Evolutionary conservation across 2,888 invertebrate genomes (phyloP).

Genomic region (Drosophila bunnanda): DNA sequence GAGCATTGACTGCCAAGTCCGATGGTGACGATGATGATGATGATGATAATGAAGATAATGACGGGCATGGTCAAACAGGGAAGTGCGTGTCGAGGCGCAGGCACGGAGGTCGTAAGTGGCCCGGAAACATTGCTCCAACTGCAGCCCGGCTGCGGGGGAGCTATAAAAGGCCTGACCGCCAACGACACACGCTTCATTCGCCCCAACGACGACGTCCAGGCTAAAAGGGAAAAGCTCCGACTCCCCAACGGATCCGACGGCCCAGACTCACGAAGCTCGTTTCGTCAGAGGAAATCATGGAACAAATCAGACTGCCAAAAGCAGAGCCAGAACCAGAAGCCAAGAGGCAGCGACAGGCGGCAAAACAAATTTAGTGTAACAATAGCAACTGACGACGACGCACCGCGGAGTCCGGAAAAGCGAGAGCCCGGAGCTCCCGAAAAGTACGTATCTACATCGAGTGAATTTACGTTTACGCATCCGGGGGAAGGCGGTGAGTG

Average conservation of each 20-base stretch:
- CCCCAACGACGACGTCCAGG: constrained; percentile 23
- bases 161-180: constrained; percentile 45
- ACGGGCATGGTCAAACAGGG: constrained; percentile 37
- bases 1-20: constrained; percentile 36
- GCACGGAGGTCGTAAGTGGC: constrained; percentile 46
- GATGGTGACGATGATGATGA: constrained; percentile 3
- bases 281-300: constrained; percentile 47
- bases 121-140: constrained; percentile 27
- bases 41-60: constrained; percentile 28
- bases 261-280: constrained; percentile 45
- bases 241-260: constrained; percentile 14
- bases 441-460: constrained; percentile 24
- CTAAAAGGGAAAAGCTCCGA: constrained; percentile 36
- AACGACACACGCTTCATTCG: constrained; percentile 47
- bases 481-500: constrained; percentile 37
- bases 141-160: constrained; percentile 24
- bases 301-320: constrained; percentile 42
- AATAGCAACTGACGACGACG: constrained; percentile 62
- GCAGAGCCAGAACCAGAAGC: constrained; percentile 19
- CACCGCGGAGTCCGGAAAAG: constrained; percentile 31
- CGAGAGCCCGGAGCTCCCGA: constrained; percentile 12
- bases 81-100: constrained; percentile 48
- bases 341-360: constrained; percentile 49
- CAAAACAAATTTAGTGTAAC: constrained; percentile 67
- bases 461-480: constrained; percentile 24